Percentiles rank a stretch among this genome's conserved stretches.
phyloP scores from a whole-genome alignment of 2,113 vertebrate species.

The Gallinago paraguaiae region DNA sequence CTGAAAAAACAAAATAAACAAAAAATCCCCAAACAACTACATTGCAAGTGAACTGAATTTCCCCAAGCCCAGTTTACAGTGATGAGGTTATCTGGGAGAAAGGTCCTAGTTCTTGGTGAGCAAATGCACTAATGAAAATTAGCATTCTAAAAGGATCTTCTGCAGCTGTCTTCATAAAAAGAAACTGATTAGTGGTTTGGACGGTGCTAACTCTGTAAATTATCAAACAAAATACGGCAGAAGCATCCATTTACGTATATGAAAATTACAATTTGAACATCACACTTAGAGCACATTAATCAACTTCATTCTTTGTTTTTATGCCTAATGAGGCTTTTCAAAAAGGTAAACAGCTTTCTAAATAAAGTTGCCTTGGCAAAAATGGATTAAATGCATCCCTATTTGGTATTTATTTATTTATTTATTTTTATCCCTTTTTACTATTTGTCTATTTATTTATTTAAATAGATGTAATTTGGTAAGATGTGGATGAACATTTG shows the following conservation, averaged over 20 bases:
- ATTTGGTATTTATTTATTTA: neutral
- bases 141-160: constrained; percentile 76
- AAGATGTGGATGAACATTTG: constrained; percentile 39
- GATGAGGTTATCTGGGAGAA: constrained; percentile 41
- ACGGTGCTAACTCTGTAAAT: constrained; percentile 80
- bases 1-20: neutral
- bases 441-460: neutral
- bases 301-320: constrained; percentile 85
- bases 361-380: constrained; percentile 78
- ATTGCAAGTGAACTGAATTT: neutral
- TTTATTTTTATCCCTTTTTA: neutral
- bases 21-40: neutral
- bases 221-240: constrained; percentile 81
- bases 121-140: constrained; percentile 75
- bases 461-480: neutral
- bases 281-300: constrained; percentile 83
- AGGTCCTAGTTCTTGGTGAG: constrained; percentile 29
- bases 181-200: constrained; percentile 85
- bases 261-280: constrained; percentile 83
- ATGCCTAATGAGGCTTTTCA: constrained; percentile 80
- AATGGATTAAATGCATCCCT: constrained; percentile 69
- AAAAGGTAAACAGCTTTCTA: constrained; percentile 82
- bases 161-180: constrained; percentile 82
- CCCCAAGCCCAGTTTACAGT: neutral
- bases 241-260: constrained; percentile 80